Evolutionary conservation across 2,113 vertebrate genomes (phyloP).

Genomic region (Tragelaphus buxtoni): DNA sequence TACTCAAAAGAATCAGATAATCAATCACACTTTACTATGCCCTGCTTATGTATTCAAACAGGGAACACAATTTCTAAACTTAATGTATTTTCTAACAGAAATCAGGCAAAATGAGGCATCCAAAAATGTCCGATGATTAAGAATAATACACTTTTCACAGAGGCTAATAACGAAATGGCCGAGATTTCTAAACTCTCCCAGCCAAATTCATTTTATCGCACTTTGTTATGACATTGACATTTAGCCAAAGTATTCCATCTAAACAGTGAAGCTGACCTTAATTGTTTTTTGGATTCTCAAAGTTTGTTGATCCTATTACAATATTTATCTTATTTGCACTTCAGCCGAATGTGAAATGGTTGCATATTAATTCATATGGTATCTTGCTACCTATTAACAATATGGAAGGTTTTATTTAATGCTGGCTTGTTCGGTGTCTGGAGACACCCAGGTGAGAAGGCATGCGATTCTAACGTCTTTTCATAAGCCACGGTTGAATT

Average conservation of each 20-base stretch:
- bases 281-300: conserved; percentile 19
- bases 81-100: conserved; percentile 51
- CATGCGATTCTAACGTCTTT: conserved; percentile 27
- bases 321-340: conserved; percentile 42
- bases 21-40: conserved; percentile 47
- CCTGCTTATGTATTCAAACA: conserved; percentile 53
- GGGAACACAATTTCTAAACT: conserved; percentile 23
- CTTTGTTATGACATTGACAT: conserved; percentile 23
- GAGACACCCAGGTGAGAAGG: neutral
- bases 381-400: conserved; percentile 18
- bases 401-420: conserved; percentile 31
- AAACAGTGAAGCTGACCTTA: neutral
- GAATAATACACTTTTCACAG: conserved; percentile 44
- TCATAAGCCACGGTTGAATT: conserved; percentile 50
- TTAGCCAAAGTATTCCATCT: neutral
- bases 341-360: neutral
- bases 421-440: neutral
- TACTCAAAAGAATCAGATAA: conserved; percentile 25
- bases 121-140: conserved; percentile 30
- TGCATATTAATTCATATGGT: neutral
- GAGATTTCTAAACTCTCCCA: neutral
- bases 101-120: neutral
- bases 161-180: neutral
- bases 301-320: conserved; percentile 52
- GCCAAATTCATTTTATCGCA: neutral